A percentile compares a stretch with the other conserved stretches of the same genome.
phyloP scores from a whole-genome alignment of 2,797 vertebrate genomes.

The Spea hammondii region DNA sequence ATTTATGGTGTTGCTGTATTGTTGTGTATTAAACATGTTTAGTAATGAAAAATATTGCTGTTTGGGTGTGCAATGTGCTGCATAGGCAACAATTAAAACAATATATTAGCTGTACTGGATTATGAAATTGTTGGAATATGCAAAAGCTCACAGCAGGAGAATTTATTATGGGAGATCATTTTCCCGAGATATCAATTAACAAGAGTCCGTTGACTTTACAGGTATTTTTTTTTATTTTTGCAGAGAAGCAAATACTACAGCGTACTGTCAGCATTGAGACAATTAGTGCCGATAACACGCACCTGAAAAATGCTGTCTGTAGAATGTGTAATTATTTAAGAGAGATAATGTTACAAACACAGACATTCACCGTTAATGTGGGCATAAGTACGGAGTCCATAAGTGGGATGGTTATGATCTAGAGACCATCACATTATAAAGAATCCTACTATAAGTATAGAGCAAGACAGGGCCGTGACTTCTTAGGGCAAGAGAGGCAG shows the following conservation, averaged over 20 bases:
- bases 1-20: not conserved
- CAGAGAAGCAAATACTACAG: constrained; percentile 47
- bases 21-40: constrained; percentile 55
- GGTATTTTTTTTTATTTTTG: constrained; percentile 30
- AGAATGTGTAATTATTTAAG: constrained; percentile 22
- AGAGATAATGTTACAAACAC: constrained; percentile 21
- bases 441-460: too few relatives aligned
- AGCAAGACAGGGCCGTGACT: too few relatives aligned
- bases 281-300: constrained; percentile 40
- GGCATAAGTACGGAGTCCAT: too few relatives aligned
- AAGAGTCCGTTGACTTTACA: constrained; percentile 46
- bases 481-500: too few relatives aligned
- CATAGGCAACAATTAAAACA: constrained; percentile 65
- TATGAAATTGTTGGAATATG: constrained; percentile 53
- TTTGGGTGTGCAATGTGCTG: constrained; percentile 62
- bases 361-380: too few relatives aligned
- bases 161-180: constrained; percentile 57
- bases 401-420: too few relatives aligned
- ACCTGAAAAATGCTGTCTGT: constrained; percentile 44
- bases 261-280: constrained; percentile 48
- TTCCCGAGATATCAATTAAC: constrained; percentile 45
- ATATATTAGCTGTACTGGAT: constrained; percentile 62
- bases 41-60: constrained; percentile 58
- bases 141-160: constrained; percentile 62
- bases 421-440: too few relatives aligned